Conservation (phyloP, 2,888 invertebrate species). For the Ernsta delagoae region DNA sequence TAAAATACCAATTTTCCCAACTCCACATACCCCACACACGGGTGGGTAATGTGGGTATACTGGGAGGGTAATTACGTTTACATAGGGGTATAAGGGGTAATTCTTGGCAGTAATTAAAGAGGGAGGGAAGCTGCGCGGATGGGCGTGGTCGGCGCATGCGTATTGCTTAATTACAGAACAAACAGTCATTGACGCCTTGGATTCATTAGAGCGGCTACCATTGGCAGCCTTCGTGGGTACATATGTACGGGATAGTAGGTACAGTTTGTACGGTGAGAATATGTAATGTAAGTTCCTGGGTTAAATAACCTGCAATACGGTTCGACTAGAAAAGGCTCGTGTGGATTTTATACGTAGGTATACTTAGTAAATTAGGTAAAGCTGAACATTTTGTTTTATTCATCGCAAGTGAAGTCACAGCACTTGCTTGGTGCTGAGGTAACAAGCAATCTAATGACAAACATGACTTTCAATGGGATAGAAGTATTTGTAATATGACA, state of each 20-base stretch:
- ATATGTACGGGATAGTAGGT: background rate
- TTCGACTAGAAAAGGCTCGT: no score
- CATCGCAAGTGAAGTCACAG: no score
- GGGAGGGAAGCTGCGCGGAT: conserved; percentile 74
- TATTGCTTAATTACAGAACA: conserved; percentile 75
- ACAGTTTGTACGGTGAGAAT: background rate
- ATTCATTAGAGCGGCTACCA: conserved; percentile 67
- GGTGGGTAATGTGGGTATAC: conserved; percentile 21
- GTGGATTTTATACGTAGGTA: no score
- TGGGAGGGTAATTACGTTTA: conserved; percentile 51
- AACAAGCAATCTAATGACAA: no score
- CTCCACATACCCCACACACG: conserved; percentile 6
- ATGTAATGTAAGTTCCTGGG: background rate
- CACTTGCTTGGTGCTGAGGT: no score
- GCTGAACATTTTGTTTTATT: no score
- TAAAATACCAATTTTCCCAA: background rate
- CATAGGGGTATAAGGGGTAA: conserved; percentile 78
- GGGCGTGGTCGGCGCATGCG: conserved; percentile 83
- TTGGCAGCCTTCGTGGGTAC: conserved; percentile 34
- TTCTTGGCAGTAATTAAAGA: conserved; percentile 81
- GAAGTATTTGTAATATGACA: no score
- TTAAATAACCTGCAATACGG: no score
- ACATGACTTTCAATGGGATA: no score
- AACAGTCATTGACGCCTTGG: conserved; percentile 77
- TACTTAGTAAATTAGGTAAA: no score